Evolutionary conservation across 2,888 invertebrate species (phyloP).

Genomic region (Mesorhabditis sp.): DNA sequence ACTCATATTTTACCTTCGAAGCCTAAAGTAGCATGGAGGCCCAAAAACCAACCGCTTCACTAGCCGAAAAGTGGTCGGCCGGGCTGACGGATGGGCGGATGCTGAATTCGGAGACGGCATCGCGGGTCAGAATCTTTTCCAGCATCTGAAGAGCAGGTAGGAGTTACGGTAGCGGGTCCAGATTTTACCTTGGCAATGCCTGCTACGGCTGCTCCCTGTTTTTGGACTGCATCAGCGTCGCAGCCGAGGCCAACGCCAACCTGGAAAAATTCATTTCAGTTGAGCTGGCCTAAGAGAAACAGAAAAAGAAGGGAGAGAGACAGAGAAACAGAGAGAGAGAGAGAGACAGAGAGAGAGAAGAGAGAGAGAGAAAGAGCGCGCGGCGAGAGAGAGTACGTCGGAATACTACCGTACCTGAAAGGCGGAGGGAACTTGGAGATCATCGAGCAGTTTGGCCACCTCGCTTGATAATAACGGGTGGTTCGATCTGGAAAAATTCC

Average conservation of each 20-base stretch:
- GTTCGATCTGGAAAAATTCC: background rate
- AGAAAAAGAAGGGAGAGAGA: no score
- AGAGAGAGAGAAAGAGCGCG: no score
- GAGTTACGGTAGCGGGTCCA: no score
- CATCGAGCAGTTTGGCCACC: slow-evolving; percentile 30
- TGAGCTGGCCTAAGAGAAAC: no score
- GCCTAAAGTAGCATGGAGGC: slow-evolving; percentile 29
- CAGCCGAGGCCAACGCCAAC: slow-evolving; percentile 14
- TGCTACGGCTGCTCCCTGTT: slow-evolving; percentile 21
- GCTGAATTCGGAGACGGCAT: slow-evolving; percentile 49
- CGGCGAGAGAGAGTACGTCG: no score
- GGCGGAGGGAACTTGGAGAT: slow-evolving; percentile 29
- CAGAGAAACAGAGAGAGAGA: no score
- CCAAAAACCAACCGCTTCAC: slow-evolving; percentile 26
- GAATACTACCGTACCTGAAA: slow-evolving; percentile 20
- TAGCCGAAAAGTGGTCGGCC: slow-evolving; percentile 52
- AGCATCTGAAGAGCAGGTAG: slow-evolving; percentile 29
- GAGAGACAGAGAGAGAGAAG: no score
- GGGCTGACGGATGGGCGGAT: slow-evolving; percentile 53
- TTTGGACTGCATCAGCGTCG: background rate
- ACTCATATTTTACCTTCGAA: slow-evolving; percentile 18
- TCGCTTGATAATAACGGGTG: background rate
- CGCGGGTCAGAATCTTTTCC: slow-evolving; percentile 40
- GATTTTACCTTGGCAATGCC: slow-evolving; percentile 22
- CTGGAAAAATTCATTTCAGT: slow-evolving; percentile 11